Base-by-base conservation (phyloP, 2,888 invertebrate species). In the Volucella zonaria region DNA sequence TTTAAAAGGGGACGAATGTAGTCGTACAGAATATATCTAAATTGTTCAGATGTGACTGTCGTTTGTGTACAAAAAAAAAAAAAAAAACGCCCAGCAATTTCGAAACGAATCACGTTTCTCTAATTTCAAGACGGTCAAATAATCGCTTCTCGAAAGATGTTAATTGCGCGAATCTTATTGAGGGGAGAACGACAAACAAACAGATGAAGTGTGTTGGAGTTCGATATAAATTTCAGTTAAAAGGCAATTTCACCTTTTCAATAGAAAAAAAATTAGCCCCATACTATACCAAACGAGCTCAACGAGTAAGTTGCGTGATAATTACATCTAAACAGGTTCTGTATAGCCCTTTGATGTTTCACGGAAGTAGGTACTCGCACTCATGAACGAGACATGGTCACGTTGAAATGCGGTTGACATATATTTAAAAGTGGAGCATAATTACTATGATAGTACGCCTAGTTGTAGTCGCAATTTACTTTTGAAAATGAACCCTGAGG, bases 1-100 rank as follows among this genome's bases (percentile, higher is more conserved):
- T 58, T 58, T 8, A 2, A 2, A 2, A 11, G 15, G 8, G 58
- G 58, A 8, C 10, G 11, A 58, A 58, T 58, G 15, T 58, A 4
- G 14, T 14, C 14, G 9, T 10, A 12, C 54, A 54, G 1, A 3
- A 49, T 3, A 9, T 3, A 51, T 18, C 18, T 6, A 31, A 31
- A 31, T 31, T 31, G 31, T 31, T 31, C 31, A 31, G 31, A 31
- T 31, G 18, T 18, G 14, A 9, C 31, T 23, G 54, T n/a, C 23
- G 38, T 9, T 61, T 61, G 71, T 61, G n/a, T 42, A 71, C 42
- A 71, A 61, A 71, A 71, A 51, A 59, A 71, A 59, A 42, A 45
- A 43, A 42, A 42, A 14, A 10, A 45, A 45, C 31, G 1, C 6
- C 31, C 45, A 10, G 4, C 45, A 12, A 42, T 61, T 61, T 51